Base-by-base conservation (phyloP, 2,888 invertebrate genomes). In the Chalcis sispes region DNA sequence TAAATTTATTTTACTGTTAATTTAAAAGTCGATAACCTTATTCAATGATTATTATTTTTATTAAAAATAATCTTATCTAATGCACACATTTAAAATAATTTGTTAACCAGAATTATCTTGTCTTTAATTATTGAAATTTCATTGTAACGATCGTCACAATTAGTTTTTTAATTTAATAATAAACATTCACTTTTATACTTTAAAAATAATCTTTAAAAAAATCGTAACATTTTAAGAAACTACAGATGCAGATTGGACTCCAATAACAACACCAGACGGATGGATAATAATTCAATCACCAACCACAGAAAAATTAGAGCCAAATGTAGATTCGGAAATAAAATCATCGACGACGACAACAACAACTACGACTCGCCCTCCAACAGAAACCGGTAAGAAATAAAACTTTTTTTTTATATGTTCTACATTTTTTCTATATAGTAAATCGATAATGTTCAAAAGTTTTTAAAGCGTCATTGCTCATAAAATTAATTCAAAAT, bases 241-340 rank as follows among this genome's bases (percentile, higher is more conserved):
- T 32, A 81, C 83, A 15, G 83, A 84, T 52, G 83, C 84, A 20
- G 90, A 90, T 73, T 93, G 92, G 92, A 90, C 91, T 18, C 92
- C 93, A 4, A 90, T 92, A 61, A 93, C 93, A 1, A 91, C 93
- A 5, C 92, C 93, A 8, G 92, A 93, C 81, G 92, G 92, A 10
- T 94, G 94, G 94, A 91, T 94, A 10, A 87, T 93, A 65, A 87
- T 91, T 42, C 91, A 83, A 62, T 86, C 85, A 18, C 86, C 85
- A 2, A 85, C 83, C 18, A 86, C 87, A 23, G 83, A 85, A 77
- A 85, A 84, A 73, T 20, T 78, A 7, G 81, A 79, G 58, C 72
- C 79, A 18, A 79, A 80, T n/a, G 73, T 79, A 32, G 80, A 78
- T 23, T 42, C 83, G 15, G 73, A 77, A 27, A 15, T 27, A 13